A percentile compares a stretch with the other conserved stretches of the same genome.
phyloP scores from a whole-genome alignment of 2,888 invertebrate genomes.

The Hyposoter didymator region DNA sequence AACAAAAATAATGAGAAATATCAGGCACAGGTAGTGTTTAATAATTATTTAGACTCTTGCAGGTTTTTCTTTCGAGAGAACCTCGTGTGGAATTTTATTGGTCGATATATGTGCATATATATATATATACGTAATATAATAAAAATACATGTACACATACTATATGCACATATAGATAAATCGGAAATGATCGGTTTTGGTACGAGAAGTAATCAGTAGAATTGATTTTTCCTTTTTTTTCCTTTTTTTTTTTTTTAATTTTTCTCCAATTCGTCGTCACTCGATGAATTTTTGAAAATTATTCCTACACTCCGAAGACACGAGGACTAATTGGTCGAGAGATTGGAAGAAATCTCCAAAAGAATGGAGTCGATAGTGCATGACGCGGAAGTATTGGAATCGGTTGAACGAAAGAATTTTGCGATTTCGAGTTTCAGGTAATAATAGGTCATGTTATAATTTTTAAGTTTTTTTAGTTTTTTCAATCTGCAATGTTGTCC shows the following conservation, averaged over 20 bases:
- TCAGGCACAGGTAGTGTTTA: constrained; percentile 81
- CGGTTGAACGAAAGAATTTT: constrained; percentile 11
- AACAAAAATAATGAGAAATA: constrained; percentile 76
- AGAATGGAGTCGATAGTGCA: not conserved
- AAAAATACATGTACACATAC: constrained; percentile 16
- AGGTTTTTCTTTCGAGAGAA: constrained; percentile 55
- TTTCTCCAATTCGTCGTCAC: constrained; percentile 29
- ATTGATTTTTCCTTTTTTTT: constrained; percentile 27
- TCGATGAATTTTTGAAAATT: constrained; percentile 21
- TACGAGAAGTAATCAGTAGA: constrained; percentile 58
- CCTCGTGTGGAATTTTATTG: constrained; percentile 62
- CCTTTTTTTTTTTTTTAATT: not conserved
- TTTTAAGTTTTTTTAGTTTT: constrained; percentile 14
- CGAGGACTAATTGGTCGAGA: constrained; percentile 57
- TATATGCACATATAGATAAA: constrained; percentile 48
- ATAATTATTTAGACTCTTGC: constrained; percentile 64
- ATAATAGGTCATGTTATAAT: not conserved
- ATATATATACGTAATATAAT: constrained; percentile 18
- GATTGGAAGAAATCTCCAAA: constrained; percentile 52
- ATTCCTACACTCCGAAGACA: constrained; percentile 45
- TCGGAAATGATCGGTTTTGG: constrained; percentile 62
- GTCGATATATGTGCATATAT: constrained; percentile 43
- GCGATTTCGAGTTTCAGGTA: constrained; percentile 40
- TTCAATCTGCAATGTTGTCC: constrained; percentile 10
- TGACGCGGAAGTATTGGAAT: constrained; percentile 52